Percentiles rank a stretch among this genome's conserved stretches.
Evolutionary conservation across 2,113 vertebrate genomes (phyloP).

Genomic region (Bagarius yarrelli): DNA sequence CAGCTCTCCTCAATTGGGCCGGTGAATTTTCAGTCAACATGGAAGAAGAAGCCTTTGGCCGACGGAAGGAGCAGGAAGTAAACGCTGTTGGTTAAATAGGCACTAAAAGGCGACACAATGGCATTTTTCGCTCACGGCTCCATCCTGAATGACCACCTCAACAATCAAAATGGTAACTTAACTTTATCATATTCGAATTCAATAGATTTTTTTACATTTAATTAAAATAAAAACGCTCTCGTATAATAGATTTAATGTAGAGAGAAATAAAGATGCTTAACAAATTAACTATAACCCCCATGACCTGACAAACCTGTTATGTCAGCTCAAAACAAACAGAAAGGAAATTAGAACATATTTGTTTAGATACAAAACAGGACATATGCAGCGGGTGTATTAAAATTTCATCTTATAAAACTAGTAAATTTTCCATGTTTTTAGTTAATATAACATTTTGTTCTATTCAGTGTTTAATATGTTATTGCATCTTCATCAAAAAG

Average conservation of each 20-base stretch:
- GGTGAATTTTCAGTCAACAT: constrained; percentile 28
- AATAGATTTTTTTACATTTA: constrained; percentile 9
- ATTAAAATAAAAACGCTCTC: constrained; percentile 11
- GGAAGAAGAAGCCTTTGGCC: constrained; percentile 48
- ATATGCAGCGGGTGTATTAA: neutral
- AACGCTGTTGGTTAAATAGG: constrained; percentile 33
- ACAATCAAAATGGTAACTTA: constrained; percentile 54
- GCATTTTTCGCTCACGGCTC: constrained; percentile 54
- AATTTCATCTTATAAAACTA: neutral
- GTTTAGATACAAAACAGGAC: constrained; percentile 32
- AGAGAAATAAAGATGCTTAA: constrained; percentile 41
- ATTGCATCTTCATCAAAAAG: too few species aligned
- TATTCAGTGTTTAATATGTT: neutral
- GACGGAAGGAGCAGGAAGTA: constrained; percentile 56
- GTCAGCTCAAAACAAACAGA: constrained; percentile 63
- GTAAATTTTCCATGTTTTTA: neutral
- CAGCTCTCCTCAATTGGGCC: constrained; percentile 17
- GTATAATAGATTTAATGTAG: neutral
- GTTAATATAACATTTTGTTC: neutral
- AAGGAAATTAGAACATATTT: constrained; percentile 26
- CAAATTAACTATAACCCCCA: constrained; percentile 71
- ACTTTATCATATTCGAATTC: constrained; percentile 10
- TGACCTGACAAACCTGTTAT: constrained; percentile 79
- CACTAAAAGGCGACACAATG: constrained; percentile 53
- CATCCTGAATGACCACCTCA: constrained; percentile 23